Conservation (phyloP, 2,113 vertebrate genomes). For the Nymphicus hollandicus region DNA sequence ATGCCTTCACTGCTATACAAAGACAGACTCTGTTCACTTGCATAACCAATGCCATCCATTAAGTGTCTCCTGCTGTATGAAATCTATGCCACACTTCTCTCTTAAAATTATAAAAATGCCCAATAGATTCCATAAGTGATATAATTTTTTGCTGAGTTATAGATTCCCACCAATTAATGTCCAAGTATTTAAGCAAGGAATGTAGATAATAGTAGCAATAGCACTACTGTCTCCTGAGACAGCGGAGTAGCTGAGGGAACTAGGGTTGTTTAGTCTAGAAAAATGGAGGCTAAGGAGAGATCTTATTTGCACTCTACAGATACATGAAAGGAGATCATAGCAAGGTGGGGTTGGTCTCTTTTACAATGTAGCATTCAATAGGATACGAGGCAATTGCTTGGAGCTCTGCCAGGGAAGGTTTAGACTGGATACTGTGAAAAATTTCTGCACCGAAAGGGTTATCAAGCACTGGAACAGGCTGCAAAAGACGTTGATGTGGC, state of each 20-base stretch:
- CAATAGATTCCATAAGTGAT: background rate
- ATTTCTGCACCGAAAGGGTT: background rate
- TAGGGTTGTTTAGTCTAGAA: background rate
- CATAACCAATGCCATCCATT: background rate
- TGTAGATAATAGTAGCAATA: background rate
- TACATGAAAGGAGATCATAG: background rate
- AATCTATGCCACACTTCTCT: background rate
- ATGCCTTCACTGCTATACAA: background rate
- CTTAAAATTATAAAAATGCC: background rate
- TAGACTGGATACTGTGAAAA: background rate
- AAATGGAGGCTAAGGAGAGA: background rate
- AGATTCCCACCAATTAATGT: background rate
- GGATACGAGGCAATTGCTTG: background rate
- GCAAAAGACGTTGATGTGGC: rapidly evolving
- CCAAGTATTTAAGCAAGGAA: background rate
- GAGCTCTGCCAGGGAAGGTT: background rate
- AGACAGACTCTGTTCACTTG: background rate
- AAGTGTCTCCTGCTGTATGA: background rate
- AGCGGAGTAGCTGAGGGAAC: background rate
- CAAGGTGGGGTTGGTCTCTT: background rate
- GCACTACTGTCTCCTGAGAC: background rate
- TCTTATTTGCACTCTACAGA: background rate
- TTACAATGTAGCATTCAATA: background rate
- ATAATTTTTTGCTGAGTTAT: background rate
- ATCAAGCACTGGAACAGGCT: background rate